Base-by-base conservation (phyloP, 2,113 vertebrate species). In the Callopanchax toddi region DNA sequence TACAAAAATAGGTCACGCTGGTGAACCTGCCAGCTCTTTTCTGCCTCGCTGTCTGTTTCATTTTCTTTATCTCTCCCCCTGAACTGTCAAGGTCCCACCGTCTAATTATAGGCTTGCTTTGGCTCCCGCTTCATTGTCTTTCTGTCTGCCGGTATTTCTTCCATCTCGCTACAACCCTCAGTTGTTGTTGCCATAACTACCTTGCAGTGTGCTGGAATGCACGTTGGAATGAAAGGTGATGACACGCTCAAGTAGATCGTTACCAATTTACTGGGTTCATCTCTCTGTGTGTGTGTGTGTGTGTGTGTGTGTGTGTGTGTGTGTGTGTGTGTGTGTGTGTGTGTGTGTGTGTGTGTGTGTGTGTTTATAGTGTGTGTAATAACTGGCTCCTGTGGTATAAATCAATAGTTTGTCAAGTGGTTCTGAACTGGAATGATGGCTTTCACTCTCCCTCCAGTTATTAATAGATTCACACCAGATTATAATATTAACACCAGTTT, bases 141-240 rank as follows among this genome's bases (percentile, higher is more conserved):
- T 60, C 42, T 48, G 12, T 77, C 64, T 52, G 37, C 63, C 70
- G 60, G 23, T 40, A 69, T 67, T 75, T 67, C 44, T 71, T 86
- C 79, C 74, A 46, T 76, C 65, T 82, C 75, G 67, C 81, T 86
- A 78, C 73, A 52, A 60, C 70, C 66, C 54, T 82, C n/a, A 25
- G 69, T 79, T 79, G 68, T 71, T 82, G 88, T 91, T 88, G 83
- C 90, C 87, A 92, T 91, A 88, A 55, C 84, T 78, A 91, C 91
- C 55, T 65, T 4, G 39, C 68, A 70, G 68, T 85, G 77, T 89
- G 78, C 64, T 80, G 86, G 86, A 86, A 90, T 87, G 77, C 83
- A 76, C 68, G 75, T 23, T 74, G 36, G 60, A 48, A 36, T 77
- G 74, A 76, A 59, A 56, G 77, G 82, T 62, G 78, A 87, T 45